These are phyloP conservation scores for Callipepla californica DNA, from an alignment of 2,113 vertebrate genomes.

Conservation along the genomic window DNA sequence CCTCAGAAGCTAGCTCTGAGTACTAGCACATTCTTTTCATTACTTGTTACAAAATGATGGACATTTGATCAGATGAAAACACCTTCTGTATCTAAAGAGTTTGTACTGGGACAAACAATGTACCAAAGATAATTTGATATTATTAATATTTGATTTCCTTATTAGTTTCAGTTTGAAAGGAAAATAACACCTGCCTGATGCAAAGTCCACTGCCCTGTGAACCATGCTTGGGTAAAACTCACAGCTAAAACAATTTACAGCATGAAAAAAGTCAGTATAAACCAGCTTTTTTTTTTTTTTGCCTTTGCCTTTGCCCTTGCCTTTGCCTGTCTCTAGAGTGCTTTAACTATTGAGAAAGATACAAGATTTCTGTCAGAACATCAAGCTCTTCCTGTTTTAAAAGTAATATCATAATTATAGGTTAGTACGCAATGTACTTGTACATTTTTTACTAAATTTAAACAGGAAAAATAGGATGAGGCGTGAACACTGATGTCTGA, in stretches of 20 bases:
- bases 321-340: not conserved
- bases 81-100: not conserved
- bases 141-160: conserved; percentile 41
- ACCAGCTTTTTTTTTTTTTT: not conserved
- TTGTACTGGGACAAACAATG: not conserved
- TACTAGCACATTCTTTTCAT: not conserved
- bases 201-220: conserved; percentile 37
- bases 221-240: conserved; percentile 1
- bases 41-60: not conserved
- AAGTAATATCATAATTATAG: not conserved
- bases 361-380: not conserved
- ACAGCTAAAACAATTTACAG: conserved; percentile 32
- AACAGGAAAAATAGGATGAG: not conserved
- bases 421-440: not conserved
- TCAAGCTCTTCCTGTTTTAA: not conserved
- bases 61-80: not conserved
- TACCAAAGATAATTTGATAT: conserved; percentile 40
- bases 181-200: conserved; percentile 29
- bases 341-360: not conserved
- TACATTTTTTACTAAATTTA: not conserved
- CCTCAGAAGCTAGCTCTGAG: not conserved
- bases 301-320: not conserved
- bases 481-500: not conserved
- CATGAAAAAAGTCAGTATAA: not conserved
- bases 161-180: conserved; percentile 16